These are phyloP conservation scores for Coilia nasus DNA, from an alignment of 2,797 vertebrate species.

Conservation along the genomic window DNA sequence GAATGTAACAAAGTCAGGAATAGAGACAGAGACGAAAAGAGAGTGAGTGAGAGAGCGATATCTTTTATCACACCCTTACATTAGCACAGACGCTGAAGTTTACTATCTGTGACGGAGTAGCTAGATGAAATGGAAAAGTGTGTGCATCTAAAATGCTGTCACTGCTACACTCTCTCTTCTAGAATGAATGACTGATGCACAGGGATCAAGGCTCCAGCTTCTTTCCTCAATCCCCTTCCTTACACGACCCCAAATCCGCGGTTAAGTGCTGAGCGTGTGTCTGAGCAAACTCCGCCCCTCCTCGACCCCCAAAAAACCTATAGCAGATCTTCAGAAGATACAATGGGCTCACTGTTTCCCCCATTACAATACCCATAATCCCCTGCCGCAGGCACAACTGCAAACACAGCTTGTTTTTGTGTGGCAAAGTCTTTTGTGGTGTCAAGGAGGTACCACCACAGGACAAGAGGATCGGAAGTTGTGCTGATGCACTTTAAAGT, in stretches of 20 bases:
- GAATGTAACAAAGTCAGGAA: background rate
- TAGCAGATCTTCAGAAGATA: background rate
- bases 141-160: slow-evolving; percentile 32
- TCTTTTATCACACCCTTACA: slow-evolving; percentile 22
- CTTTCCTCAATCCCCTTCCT: slow-evolving; percentile 30
- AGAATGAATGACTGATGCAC: slow-evolving; percentile 37
- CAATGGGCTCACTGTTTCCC: background rate
- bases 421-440: background rate
- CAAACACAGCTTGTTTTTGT: background rate
- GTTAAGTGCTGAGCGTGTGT: slow-evolving; percentile 38
- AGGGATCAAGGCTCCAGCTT: slow-evolving; percentile 36
- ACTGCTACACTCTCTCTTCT: slow-evolving; percentile 28
- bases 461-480: background rate
- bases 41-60: background rate
- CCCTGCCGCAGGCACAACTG: background rate
- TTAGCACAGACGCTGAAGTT: slow-evolving; percentile 33
- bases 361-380: background rate
- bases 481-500: no score
- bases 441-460: background rate
- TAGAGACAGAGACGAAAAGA: background rate
- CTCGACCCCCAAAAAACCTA: background rate
- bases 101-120: slow-evolving; percentile 23
- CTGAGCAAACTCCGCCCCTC: background rate
- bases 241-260: slow-evolving; percentile 34
- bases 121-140: slow-evolving; percentile 3